Conservation (phyloP, 2,113 vertebrate species). For the Myocastor coypus region DNA sequence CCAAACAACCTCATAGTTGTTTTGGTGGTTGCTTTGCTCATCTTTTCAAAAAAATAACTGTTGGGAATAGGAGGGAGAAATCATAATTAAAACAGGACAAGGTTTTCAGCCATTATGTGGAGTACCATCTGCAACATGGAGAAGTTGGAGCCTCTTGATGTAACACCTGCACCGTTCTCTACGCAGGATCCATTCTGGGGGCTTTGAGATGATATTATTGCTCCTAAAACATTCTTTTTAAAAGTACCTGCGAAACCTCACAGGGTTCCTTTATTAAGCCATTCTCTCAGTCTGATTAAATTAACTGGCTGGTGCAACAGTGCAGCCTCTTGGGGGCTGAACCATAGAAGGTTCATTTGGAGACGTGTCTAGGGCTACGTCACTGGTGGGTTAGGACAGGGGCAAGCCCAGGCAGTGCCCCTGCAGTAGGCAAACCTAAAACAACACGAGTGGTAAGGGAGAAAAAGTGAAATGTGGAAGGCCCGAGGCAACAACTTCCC, state of each 20-base stretch:
- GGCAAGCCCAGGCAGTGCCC: neutral
- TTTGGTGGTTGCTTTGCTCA: neutral
- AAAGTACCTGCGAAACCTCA: neutral
- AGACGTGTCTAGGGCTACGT: neutral
- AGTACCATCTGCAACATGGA: neutral
- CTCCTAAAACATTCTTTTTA: neutral
- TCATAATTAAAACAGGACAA: neutral
- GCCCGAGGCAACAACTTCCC: neutral
- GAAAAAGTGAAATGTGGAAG: neutral
- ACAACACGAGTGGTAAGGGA: neutral
- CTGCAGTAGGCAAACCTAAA: neutral
- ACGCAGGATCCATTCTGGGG: rapidly evolving
- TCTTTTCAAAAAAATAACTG: constrained; percentile 7
- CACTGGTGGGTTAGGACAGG: neutral
- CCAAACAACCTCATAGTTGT: neutral
- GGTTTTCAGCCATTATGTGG: neutral
- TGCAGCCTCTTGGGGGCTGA: neutral
- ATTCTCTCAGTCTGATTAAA: neutral
- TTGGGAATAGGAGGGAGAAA: neutral
- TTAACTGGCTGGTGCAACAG: neutral
- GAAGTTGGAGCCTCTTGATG: neutral
- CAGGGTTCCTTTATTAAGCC: neutral
- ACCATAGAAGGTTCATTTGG: neutral
- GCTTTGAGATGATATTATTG: neutral
- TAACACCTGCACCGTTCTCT: neutral